Base-by-base conservation (phyloP, 2,797 vertebrate genomes). In the Myripristis murdjan region DNA sequence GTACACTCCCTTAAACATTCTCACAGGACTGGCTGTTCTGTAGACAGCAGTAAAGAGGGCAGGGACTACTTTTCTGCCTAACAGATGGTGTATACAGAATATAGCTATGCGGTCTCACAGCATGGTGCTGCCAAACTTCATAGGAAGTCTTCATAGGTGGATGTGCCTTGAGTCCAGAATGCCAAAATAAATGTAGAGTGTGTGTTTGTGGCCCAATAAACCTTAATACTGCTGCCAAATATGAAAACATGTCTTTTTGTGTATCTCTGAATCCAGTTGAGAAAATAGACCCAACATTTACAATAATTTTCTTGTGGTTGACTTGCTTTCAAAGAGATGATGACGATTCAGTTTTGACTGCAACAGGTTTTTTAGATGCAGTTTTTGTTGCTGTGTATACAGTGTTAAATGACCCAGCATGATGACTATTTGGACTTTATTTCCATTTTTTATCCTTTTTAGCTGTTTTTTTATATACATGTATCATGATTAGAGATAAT, bases 11-110 rank as follows among this genome's bases (percentile, higher is more conserved):
- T 83, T 70, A 51, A 82, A 77, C 69, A 57, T 67, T 83, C 8
- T 65, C 64, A 48, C 51, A 73, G 65, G 22, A 31, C 71, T 62
- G 65, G 83, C 55, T 89, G 73, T 78, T 86, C 79, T 64, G 71
- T 56, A 69, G 72, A 75, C 78, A 52, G 78, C 51, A 74, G 72
- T 75, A 57, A 74, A 73, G 67, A 78, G 77, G 71, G 56, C 82
- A 81, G 63, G 35, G 79, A 59, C 82, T 43, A 78, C 65, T 84
- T 71, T 72, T 78, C 77, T 78, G 78, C 54, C 71, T 43, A 70
- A 85, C 87, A 92, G 86, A 90, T 91, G 89, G 85, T 68, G 57
- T 57, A 53, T 77, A 79, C 78, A 77, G 66, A 41, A 46, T 74
- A 52, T 60, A 81, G 77, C 72, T 59, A 65, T 70, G 69, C 54